Conservation (phyloP, 92 coral and sea anemone species). For the Muricea muricata region DNA sequence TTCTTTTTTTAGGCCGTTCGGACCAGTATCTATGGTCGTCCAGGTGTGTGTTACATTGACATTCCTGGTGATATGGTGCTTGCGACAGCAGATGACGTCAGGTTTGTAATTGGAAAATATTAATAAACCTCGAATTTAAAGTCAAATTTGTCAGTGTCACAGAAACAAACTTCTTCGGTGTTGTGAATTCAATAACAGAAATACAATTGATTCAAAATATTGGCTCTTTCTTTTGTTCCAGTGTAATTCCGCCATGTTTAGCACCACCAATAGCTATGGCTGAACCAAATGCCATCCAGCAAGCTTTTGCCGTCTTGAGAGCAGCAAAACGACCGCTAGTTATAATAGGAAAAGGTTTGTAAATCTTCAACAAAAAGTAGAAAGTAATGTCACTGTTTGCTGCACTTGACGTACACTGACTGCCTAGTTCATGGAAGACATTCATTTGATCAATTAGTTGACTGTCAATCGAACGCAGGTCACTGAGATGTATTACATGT, state of each 20-base stretch:
- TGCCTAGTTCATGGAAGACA: no score
- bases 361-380: background rate
- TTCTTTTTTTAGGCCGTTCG: slow-evolving; percentile 76
- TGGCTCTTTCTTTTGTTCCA: slow-evolving; percentile 10
- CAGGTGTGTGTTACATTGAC: slow-evolving; percentile 91
- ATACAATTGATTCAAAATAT: background rate
- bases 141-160: no score
- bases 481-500: no score
- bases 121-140: no score
- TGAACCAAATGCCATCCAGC: slow-evolving; percentile 71
- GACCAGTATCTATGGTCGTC: slow-evolving; percentile 90
- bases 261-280: slow-evolving; percentile 89
- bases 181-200: no score
- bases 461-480: no score
- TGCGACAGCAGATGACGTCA: slow-evolving; percentile 69
- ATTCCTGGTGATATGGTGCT: slow-evolving; percentile 91
- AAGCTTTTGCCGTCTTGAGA: slow-evolving; percentile 68
- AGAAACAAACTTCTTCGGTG: no score
- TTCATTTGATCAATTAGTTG: no score
- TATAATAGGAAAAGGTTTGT: slow-evolving; percentile 87
- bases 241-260: slow-evolving; percentile 46
- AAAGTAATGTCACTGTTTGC: no score
- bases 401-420: no score
- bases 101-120: no score
- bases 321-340: slow-evolving; percentile 80